These are phyloP conservation scores for Trimorus sp. DNA, from an alignment of 2,888 invertebrate species.

Conservation along the genomic window DNA sequence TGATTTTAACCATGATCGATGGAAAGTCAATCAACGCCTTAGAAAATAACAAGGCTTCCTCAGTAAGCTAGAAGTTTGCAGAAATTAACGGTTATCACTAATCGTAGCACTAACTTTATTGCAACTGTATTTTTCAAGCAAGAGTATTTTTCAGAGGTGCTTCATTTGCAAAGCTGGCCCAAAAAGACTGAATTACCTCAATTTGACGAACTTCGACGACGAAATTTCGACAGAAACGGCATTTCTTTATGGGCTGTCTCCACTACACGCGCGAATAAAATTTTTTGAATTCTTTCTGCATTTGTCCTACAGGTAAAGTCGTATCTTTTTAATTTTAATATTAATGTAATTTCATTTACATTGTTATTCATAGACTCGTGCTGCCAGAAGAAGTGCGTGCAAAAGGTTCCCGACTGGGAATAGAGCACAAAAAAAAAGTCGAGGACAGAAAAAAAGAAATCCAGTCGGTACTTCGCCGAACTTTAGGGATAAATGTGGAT, in stretches of 20 bases:
- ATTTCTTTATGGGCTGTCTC: constrained; percentile 1
- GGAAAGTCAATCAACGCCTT: constrained; percentile 20
- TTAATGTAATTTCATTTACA: neutral
- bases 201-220: neutral
- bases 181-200: neutral
- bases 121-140: too few species aligned
- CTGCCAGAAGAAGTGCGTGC: too few species aligned
- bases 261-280: constrained; percentile 8
- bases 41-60: constrained; percentile 2
- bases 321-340: neutral
- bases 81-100: neutral
- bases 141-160: constrained; percentile 13
- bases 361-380: too few species aligned
- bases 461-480: too few species aligned
- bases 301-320: neutral
- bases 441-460: too few species aligned
- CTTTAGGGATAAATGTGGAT: too few species aligned
- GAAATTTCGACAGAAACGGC: neutral
- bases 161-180: constrained; percentile 10
- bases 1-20: constrained; percentile 20
- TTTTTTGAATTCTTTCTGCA: neutral
- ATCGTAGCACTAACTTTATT: neutral
- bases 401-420: too few species aligned
- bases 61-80: neutral
- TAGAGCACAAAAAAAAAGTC: too few species aligned